Conservation (phyloP, 30 jellyfish, hydroid and myxozoan genomes). For the Hydractinia symbiolongicarpus region DNA sequence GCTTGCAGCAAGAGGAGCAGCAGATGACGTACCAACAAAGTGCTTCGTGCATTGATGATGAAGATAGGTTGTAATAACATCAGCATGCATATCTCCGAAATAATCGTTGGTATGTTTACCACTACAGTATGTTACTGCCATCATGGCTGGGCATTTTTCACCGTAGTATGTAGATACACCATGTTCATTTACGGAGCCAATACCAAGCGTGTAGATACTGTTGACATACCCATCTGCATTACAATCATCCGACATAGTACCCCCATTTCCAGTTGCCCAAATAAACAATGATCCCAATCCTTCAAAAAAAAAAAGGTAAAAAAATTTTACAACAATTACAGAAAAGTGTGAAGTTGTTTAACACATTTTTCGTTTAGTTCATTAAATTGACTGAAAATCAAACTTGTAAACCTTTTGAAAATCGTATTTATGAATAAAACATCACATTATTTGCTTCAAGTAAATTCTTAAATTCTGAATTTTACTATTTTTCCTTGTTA, state of each 20-base stretch:
- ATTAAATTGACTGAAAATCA: not conserved
- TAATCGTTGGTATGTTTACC: conserved; percentile 74
- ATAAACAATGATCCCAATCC: conserved; percentile 84
- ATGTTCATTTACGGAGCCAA: conserved; percentile 93
- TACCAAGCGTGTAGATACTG: conserved; percentile 83
- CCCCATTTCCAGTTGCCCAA: conserved; percentile 99
- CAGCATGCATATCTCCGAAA: conserved; percentile 49
- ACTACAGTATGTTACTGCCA: conserved; percentile 95
- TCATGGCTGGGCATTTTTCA: conserved; percentile 88
- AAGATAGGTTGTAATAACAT: conserved; percentile 83
- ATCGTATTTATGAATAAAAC: no score
- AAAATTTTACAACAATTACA: no score
- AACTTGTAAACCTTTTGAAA: no score
- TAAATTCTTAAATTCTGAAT: no score
- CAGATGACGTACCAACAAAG: conserved; percentile 99
- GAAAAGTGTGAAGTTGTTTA: not conserved
- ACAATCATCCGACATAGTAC: conserved; percentile 82
- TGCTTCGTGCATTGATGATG: conserved; percentile 94
- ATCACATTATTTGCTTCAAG: no score
- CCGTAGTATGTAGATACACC: conserved; percentile 97
- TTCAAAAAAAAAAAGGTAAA: not conserved
- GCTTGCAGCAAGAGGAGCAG: conserved; percentile 99
- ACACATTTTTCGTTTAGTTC: not conserved
- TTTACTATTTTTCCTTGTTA: no score
- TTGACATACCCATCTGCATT: conserved; percentile 95